Base-by-base conservation (phyloP, 2,113 vertebrate genomes). In the Silurus asotus region DNA sequence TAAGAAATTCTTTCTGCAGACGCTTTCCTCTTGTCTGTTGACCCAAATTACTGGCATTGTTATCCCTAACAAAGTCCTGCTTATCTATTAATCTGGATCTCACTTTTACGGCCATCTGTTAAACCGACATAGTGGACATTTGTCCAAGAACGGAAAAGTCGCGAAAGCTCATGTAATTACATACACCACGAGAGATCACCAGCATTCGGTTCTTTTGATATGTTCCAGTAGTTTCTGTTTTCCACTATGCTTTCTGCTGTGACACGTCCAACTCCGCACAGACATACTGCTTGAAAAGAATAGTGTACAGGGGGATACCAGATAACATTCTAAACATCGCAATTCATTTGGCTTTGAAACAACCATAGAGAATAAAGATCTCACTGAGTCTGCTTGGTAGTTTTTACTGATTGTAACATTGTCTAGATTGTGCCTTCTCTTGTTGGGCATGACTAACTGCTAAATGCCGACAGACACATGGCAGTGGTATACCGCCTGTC, bases 381-480 rank as follows among this genome's bases (percentile, higher is more conserved):
- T 82, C 45, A 25, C 7, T 64, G n/a, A 82, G 28, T 64, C 23
- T 65, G 48, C n/a, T 37, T 45, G 61, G 28, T 58, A 62, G 76
- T 37, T 79, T 79, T 64, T 8, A 85, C n/a, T 13, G 51, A 55
- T 62, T 23, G 56, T 62, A 89, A 86, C 87, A 84, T 84, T 77
- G 81, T 59, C 15, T 58, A 82, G 79, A 81, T 69, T 89, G 87
- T 86, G 84, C 62, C 37, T 82, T 79, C 81, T 83, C 51, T 61
- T 49, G 64, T 70, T 55, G 82, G 37, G 25, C 61, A 59, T 51
- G 77, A 87, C 86, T 88, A 83, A 90, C 83, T 89, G 53, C 45
- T 86, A 82, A 78, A 90, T 17, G 48, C 75, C 48, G 72, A 90
- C 61, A 88, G 82, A 83, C 82, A 87, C 83, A 88, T 82, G 82